phyloP scores from a whole-genome alignment of 2,113 vertebrate genomes.

The Paratilapia polleni region DNA sequence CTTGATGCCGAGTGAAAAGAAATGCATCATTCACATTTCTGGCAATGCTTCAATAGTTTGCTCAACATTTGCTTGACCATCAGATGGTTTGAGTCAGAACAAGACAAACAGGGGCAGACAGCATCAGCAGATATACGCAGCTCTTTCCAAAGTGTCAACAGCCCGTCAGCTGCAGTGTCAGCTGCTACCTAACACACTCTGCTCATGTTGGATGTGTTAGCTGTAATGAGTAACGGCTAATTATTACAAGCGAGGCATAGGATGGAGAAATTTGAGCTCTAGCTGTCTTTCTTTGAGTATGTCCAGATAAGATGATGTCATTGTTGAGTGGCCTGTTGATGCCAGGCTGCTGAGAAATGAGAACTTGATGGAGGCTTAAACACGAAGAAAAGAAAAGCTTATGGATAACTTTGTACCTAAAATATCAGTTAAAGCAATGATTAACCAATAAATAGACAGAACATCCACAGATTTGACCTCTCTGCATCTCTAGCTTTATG shows the following conservation, averaged over 20 bases:
- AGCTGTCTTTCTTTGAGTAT: neutral
- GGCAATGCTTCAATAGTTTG: neutral
- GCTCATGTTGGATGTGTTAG: constrained; percentile 48
- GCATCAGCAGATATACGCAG: constrained; percentile 7
- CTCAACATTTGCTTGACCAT: constrained; percentile 6
- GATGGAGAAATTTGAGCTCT: constrained; percentile 37
- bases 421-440: neutral
- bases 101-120: neutral
- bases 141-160: constrained; percentile 15
- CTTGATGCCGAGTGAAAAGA: neutral
- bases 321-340: constrained; percentile 37
- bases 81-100: neutral
- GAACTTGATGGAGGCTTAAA: neutral
- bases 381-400: neutral
- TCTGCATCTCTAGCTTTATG: neutral
- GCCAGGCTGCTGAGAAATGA: constrained; percentile 39
- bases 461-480: neutral
- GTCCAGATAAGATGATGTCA: constrained; percentile 56
- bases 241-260: constrained; percentile 43
- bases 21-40: neutral
- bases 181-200: constrained; percentile 36
- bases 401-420: neutral
- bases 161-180: constrained; percentile 42
- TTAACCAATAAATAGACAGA: neutral
- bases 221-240: constrained; percentile 46